phyloP scores from a whole-genome alignment of 1,140 invertebrate genomes.

The Pinna nobilis region DNA sequence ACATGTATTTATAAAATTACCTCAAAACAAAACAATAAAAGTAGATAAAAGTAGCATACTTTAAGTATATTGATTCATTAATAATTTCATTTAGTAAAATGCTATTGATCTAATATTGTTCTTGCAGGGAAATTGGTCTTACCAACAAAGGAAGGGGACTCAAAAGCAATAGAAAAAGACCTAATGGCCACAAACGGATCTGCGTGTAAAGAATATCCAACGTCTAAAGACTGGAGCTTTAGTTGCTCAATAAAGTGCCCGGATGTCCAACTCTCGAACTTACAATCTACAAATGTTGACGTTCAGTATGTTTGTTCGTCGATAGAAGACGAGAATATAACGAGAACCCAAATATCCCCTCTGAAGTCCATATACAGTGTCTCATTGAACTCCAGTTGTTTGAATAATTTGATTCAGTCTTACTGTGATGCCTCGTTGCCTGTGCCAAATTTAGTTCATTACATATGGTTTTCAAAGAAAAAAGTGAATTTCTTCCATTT shows the following conservation, averaged over 20 bases:
- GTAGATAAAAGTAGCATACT: too few relatives aligned
- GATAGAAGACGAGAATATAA: neutral
- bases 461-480: constrained; percentile 19
- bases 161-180: too few relatives aligned
- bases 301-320: neutral
- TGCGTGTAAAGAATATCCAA: neutral
- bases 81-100: too few relatives aligned
- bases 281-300: neutral
- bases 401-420: neutral
- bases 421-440: neutral
- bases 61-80: too few relatives aligned
- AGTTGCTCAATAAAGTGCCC: neutral
- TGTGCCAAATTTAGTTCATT: constrained; percentile 27
- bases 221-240: constrained; percentile 2
- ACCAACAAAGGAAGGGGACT: too few relatives aligned
- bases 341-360: neutral
- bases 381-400: neutral
- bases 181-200: neutral
- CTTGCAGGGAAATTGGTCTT: too few relatives aligned
- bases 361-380: neutral
- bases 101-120: too few relatives aligned
- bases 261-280: neutral
- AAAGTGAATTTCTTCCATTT: constrained; percentile 24
- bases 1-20: too few relatives aligned
- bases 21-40: too few relatives aligned